Evolutionary conservation across 1,140 invertebrate species (phyloP).

Genomic region (Musca domestica): DNA sequence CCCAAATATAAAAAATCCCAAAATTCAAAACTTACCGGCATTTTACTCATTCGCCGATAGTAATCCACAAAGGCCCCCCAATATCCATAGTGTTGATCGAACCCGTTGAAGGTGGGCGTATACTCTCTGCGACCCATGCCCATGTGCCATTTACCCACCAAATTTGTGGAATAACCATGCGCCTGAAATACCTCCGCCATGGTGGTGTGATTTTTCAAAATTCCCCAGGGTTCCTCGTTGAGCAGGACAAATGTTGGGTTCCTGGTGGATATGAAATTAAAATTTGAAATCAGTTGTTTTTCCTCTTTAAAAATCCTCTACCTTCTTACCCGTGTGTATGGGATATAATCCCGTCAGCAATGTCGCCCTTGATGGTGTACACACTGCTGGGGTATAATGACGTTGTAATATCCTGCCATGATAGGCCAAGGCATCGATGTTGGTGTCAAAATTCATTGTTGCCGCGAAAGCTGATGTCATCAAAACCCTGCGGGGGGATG

Average conservation of each 20-base stretch:
- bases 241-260: constrained; percentile 76
- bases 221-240: constrained; percentile 69
- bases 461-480: constrained; percentile 88
- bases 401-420: constrained; percentile 73
- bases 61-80: constrained; percentile 82
- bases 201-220: constrained; percentile 69
- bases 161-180: constrained; percentile 76
- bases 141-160: constrained; percentile 92
- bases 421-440: constrained; percentile 79
- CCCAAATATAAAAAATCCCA: not conserved
- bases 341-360: constrained; percentile 82
- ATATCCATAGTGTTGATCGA: constrained; percentile 82
- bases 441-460: constrained; percentile 79
- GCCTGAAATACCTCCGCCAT: constrained; percentile 74
- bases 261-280: constrained; percentile 55
- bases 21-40: constrained; percentile 55
- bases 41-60: constrained; percentile 67
- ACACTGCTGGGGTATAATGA: constrained; percentile 74
- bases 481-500: constrained; percentile 68
- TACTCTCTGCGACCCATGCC: constrained; percentile 71
- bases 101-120: constrained; percentile 77
- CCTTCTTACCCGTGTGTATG: constrained; percentile 66
- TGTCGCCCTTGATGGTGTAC: constrained; percentile 74
- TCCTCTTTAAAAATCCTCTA: too few relatives aligned
- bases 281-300: not conserved